Evolutionary conservation across 37 sponge, comb jelly and placozoan genomes (phyloP).

Genomic region (Dysidea cf. avara): DNA sequence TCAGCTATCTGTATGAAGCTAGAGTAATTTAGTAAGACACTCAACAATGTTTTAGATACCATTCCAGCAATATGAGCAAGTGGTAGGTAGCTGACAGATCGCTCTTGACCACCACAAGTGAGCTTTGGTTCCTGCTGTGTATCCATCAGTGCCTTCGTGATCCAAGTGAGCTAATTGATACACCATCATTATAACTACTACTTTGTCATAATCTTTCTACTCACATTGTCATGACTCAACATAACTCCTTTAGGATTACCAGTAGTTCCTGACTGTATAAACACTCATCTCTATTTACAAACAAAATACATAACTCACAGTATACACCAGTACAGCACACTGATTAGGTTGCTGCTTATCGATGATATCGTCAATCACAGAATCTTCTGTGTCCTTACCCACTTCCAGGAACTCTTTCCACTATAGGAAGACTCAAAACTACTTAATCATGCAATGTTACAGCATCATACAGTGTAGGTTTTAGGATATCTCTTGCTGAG

Average conservation of each 20-base stretch:
- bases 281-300: too few species aligned
- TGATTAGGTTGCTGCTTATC: slow-evolving; percentile 57
- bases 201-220: too few species aligned
- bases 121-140: neutral
- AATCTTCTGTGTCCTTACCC: slow-evolving; percentile 61
- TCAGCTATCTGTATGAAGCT: slow-evolving; percentile 74
- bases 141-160: slow-evolving; percentile 15
- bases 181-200: too few species aligned
- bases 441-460: too few species aligned
- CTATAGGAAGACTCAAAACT: too few species aligned
- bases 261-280: too few species aligned
- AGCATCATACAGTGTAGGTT: slow-evolving; percentile 79
- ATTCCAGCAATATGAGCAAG: slow-evolving; percentile 73
- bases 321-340: slow-evolving; percentile 73
- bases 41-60: too few species aligned
- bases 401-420: slow-evolving; percentile 86
- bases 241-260: too few species aligned
- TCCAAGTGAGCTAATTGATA: slow-evolving; percentile 69
- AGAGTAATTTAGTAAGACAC: too few species aligned
- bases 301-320: too few species aligned
- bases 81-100: slow-evolving; percentile 60
- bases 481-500: slow-evolving; percentile 49
- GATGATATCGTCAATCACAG: slow-evolving; percentile 63
- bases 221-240: too few species aligned
- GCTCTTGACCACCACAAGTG: slow-evolving; percentile 20